A percentile compares a stretch with the other conserved stretches of the same genome.
Conservation (phyloP, 23 tunicate genomes). For the Halocynthia aurantium region DNA sequence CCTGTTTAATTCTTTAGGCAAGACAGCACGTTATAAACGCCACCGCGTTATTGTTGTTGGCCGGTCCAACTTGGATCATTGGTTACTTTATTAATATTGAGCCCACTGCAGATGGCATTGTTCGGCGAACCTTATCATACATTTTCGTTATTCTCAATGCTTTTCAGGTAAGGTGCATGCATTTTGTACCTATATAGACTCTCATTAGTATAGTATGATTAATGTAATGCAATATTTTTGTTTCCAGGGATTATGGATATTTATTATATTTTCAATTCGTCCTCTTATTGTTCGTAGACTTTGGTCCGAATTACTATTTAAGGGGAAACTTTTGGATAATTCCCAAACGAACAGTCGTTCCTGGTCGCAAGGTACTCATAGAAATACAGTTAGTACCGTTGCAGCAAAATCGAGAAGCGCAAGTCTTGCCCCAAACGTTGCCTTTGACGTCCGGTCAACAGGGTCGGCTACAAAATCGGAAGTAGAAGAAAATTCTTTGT, state of each 20-base stretch:
- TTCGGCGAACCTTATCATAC: constrained; percentile 59
- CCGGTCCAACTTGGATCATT: constrained; percentile 83
- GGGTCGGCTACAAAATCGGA: no score
- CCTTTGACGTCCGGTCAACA: no score
- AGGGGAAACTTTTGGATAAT: constrained; percentile 6
- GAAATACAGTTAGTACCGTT: no score
- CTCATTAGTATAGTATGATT: constrained; percentile 2
- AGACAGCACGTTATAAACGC: constrained; percentile 78
- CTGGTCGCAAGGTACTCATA: no score
- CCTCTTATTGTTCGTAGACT: constrained; percentile 47
- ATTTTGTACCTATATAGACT: neutral
- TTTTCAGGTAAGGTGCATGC: constrained; percentile 45
- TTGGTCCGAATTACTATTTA: constrained; percentile 24
- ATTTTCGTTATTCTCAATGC: constrained; percentile 77
- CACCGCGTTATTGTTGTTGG: constrained; percentile 46
- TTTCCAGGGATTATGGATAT: constrained; percentile 85
- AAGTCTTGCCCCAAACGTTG: no score
- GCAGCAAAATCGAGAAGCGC: no score
- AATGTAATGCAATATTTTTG: neutral
- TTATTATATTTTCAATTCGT: constrained; percentile 64
- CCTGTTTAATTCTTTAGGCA: constrained; percentile 26
- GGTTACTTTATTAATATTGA: constrained; percentile 78
- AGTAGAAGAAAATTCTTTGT: no score
- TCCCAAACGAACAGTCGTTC: neutral
- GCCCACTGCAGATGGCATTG: constrained; percentile 44